Evolutionary conservation across 1,140 invertebrate genomes (phyloP).

Genomic region (Ptiloglossa arizonensis): DNA sequence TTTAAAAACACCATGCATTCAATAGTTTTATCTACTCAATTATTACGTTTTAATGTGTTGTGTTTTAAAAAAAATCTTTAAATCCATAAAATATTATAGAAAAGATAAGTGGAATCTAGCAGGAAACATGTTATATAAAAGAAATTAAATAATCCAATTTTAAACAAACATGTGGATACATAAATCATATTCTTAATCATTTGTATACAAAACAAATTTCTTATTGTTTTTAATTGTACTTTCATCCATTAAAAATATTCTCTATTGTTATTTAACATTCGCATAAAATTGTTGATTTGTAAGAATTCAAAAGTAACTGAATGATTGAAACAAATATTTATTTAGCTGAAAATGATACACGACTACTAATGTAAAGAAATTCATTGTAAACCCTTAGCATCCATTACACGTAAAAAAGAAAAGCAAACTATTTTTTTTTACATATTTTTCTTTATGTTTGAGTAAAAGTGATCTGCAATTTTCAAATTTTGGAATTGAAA

Average conservation of each 20-base stretch:
- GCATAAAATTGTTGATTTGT: not conserved
- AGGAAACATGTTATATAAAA: not conserved
- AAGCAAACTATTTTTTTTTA: conserved; percentile 1
- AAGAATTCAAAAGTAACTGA: conserved; percentile 1
- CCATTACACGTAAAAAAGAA: conserved; percentile 25
- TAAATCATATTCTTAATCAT: not conserved
- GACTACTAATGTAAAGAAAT: conserved; percentile 26
- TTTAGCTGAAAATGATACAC: conserved; percentile 28
- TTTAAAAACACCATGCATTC: not conserved
- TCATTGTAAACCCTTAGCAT: conserved; percentile 4
- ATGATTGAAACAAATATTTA: conserved; percentile 40
- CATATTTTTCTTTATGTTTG: not conserved
- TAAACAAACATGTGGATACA: not conserved
- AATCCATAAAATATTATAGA: not conserved
- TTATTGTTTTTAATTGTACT: not conserved
- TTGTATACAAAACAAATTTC: not conserved
- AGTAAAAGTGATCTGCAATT: conserved; percentile 6
- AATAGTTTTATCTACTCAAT: too few relatives aligned
- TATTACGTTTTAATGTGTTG: too few relatives aligned
- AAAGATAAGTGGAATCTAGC: not conserved
- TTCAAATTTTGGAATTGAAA: not conserved
- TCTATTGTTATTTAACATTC: not conserved
- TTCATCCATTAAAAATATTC: conserved; percentile 15
- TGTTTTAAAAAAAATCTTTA: not conserved
- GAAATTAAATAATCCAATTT: not conserved